Percentiles rank a stretch among this genome's conserved stretches.
phyloP scores from a whole-genome alignment of 2,888 invertebrate species.

The Platycheirus rosarum region DNA sequence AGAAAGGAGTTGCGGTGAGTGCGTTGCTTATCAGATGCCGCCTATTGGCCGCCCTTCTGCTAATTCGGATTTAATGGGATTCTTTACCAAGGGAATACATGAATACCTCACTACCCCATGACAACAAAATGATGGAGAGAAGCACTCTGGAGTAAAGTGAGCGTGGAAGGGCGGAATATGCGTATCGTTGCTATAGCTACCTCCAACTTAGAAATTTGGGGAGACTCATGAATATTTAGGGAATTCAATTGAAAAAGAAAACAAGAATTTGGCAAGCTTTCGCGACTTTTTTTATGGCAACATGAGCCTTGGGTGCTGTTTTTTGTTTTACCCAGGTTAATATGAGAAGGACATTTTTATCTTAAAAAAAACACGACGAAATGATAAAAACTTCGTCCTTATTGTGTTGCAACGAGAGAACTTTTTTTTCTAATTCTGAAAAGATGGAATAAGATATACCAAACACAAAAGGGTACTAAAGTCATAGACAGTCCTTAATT shows the following conservation, averaged over 20 bases:
- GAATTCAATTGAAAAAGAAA: slow-evolving; percentile 40
- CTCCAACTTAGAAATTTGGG: background rate
- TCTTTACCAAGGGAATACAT: slow-evolving; percentile 38
- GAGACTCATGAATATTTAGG: slow-evolving; percentile 40
- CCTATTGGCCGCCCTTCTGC: slow-evolving; percentile 52
- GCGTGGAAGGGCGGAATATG: slow-evolving; percentile 14
- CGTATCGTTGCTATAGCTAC: slow-evolving; percentile 10
- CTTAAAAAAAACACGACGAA: background rate
- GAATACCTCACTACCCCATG: slow-evolving; percentile 14
- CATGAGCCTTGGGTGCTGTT: slow-evolving; percentile 3
- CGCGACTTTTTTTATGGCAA: slow-evolving; percentile 9
- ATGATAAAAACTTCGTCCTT: slow-evolving; percentile 29
- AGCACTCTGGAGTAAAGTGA: background rate
- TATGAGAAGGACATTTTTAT: slow-evolving; percentile 6
- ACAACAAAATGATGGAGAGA: background rate
- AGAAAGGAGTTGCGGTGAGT: slow-evolving; percentile 11
- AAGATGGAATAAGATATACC: background rate
- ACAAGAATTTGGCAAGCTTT: slow-evolving; percentile 2
- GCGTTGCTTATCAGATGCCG: slow-evolving; percentile 34
- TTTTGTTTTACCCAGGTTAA: slow-evolving; percentile 1
- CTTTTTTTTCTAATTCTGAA: background rate
- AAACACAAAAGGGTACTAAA: background rate
- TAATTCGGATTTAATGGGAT: slow-evolving; percentile 60
- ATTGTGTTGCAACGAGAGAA: slow-evolving; percentile 6
- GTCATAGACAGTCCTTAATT: slow-evolving; percentile 22